Evolutionary conservation across 1,140 invertebrate genomes (phyloP).

Genomic region (Agrilus planipennis): DNA sequence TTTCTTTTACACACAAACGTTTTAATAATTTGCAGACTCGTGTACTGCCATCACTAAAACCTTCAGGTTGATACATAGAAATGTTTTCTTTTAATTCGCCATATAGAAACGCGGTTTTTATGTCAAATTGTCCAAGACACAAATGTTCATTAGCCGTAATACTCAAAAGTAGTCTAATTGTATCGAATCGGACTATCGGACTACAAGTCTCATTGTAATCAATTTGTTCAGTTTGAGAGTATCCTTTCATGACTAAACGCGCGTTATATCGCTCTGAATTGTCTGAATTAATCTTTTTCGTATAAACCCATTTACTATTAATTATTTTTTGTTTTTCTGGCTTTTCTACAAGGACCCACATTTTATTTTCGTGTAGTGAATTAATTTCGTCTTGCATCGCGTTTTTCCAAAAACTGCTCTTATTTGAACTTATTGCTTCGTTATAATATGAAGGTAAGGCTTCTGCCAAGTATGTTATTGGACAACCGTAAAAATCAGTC

Average conservation of each 20-base stretch:
- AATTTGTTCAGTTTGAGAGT: slow-evolving; percentile 6
- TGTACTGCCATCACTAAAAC: slow-evolving; percentile 17
- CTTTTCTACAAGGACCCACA: too few relatives aligned
- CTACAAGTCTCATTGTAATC: slow-evolving; percentile 26
- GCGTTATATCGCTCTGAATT: background rate
- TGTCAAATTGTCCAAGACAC: background rate
- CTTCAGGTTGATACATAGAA: slow-evolving; percentile 33
- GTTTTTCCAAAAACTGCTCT: too few relatives aligned
- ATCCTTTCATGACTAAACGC: background rate
- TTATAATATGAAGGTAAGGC: too few relatives aligned
- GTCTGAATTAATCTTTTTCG: too few relatives aligned
- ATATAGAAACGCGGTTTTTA: slow-evolving; percentile 28
- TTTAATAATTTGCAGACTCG: slow-evolving; percentile 27
- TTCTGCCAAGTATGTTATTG: too few relatives aligned
- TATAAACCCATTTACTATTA: too few relatives aligned
- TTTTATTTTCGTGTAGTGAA: too few relatives aligned
- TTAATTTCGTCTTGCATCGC: too few relatives aligned
- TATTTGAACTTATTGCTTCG: too few relatives aligned
- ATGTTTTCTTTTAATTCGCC: slow-evolving; percentile 33
- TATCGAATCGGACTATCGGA: slow-evolving; percentile 24
- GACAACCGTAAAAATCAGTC: too few relatives aligned
- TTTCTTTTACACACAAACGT: too few relatives aligned
- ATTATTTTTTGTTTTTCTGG: too few relatives aligned
- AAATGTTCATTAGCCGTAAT: slow-evolving; percentile 11
- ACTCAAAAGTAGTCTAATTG: slow-evolving; percentile 19